Percentiles rank a stretch among this genome's conserved stretches.
Conservation (phyloP, 2,888 invertebrate species). For the Apoda limacodes region DNA sequence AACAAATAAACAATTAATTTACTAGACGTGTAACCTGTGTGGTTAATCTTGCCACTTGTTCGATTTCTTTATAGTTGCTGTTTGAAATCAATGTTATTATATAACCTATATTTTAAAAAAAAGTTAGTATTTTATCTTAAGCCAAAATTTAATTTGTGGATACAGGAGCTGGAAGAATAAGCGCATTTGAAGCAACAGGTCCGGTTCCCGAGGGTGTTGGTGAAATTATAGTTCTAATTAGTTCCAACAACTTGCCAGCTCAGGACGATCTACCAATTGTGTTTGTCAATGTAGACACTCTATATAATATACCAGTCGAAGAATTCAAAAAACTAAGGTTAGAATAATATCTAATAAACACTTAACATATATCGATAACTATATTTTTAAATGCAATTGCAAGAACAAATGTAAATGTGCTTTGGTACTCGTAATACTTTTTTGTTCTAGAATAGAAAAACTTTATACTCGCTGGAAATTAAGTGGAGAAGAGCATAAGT, state of each 20-base stretch:
- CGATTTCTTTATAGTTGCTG: too few species aligned
- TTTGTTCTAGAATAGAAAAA: constrained; percentile 32
- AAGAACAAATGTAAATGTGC: too few species aligned
- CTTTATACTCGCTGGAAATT: constrained; percentile 42
- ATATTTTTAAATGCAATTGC: too few species aligned
- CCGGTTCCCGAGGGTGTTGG: constrained; percentile 33
- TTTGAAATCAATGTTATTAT: too few species aligned
- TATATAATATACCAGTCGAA: constrained; percentile 36
- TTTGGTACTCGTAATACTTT: too few species aligned
- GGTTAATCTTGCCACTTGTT: too few species aligned
- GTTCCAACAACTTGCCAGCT: constrained; percentile 44
- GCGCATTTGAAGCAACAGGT: constrained; percentile 33
- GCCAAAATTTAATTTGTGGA: constrained; percentile 1
- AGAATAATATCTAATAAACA: too few species aligned
- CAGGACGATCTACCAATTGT: constrained; percentile 45
- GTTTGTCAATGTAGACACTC: constrained; percentile 41
- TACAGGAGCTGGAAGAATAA: constrained; percentile 43
- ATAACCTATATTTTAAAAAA: too few species aligned
- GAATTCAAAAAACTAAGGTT: constrained; percentile 36
- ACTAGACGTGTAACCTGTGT: too few species aligned
- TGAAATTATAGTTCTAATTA: constrained; percentile 40
- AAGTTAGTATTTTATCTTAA: too few species aligned
- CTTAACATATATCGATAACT: too few species aligned
- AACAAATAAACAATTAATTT: too few species aligned
- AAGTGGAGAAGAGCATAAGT: constrained; percentile 29